These are phyloP conservation scores for Drosophila diplacantha DNA, from an alignment of 2,888 invertebrate genomes.

Conservation along the genomic window DNA sequence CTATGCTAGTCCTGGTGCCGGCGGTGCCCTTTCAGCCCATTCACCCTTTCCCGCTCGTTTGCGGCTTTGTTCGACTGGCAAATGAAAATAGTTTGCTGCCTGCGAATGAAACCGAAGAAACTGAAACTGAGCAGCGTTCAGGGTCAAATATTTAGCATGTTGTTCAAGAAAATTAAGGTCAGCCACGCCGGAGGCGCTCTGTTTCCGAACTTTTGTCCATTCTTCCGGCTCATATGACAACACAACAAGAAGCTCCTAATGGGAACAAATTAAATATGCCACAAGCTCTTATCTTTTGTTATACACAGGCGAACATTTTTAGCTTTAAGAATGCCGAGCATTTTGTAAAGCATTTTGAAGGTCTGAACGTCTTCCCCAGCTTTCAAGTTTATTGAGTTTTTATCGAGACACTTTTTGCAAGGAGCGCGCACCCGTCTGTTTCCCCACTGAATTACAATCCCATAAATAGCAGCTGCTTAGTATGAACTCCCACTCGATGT, in stretches of 20 bases:
- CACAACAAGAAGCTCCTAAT: slow-evolving; percentile 28
- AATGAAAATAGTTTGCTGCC: slow-evolving; percentile 67
- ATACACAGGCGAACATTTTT: background rate
- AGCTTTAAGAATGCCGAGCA: slow-evolving; percentile 1
- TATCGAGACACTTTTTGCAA: slow-evolving; percentile 22
- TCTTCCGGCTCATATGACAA: slow-evolving; percentile 54
- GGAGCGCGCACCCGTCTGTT: slow-evolving; percentile 3
- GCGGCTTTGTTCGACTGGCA: slow-evolving; percentile 59
- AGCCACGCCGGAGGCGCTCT: slow-evolving; percentile 2
- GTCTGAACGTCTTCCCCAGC: background rate
- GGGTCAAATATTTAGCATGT: slow-evolving; percentile 48
- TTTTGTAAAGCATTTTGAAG: background rate
- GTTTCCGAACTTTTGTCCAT: slow-evolving; percentile 35
- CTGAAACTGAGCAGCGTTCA: slow-evolving; percentile 29
- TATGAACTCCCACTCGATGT: slow-evolving; percentile 39
- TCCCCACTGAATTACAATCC: slow-evolving; percentile 47
- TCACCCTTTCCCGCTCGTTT: slow-evolving; percentile 40
- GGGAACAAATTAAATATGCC: slow-evolving; percentile 23
- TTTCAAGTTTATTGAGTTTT: slow-evolving; percentile 28
- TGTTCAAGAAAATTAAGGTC: slow-evolving; percentile 52
- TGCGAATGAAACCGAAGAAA: slow-evolving; percentile 17
- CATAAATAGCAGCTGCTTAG: slow-evolving; percentile 59
- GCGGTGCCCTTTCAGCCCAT: background rate
- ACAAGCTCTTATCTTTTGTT: slow-evolving; percentile 2
- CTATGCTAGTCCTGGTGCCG: background rate